Percentiles rank a stretch among this genome's conserved stretches.
These are phyloP conservation scores for Pyrochroa serraticornis DNA, from an alignment of 2,888 invertebrate species.

Conservation along the genomic window DNA sequence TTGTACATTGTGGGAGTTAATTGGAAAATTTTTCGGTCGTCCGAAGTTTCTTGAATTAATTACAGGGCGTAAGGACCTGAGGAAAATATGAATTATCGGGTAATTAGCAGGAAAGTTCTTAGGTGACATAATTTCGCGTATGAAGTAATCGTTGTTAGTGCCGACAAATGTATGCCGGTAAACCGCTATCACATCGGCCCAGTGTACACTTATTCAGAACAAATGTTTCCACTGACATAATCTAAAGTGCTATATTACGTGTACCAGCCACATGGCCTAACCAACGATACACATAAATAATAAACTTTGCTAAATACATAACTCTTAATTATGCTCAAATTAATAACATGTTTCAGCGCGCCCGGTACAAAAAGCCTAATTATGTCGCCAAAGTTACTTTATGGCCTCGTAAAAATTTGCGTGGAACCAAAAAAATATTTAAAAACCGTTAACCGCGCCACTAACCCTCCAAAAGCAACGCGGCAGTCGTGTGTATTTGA, in stretches of 20 bases:
- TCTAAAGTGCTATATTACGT: constrained; percentile 43
- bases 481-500: constrained; percentile 12
- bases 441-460: background rate
- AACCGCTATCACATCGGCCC: constrained; percentile 44
- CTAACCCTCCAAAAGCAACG: constrained; percentile 9
- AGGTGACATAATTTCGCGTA: constrained; percentile 32
- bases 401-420: background rate
- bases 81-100: constrained; percentile 24
- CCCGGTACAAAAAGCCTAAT: constrained; percentile 8
- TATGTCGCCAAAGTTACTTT: constrained; percentile 6
- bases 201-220: constrained; percentile 46
- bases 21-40: background rate
- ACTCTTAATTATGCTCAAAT: constrained; percentile 48
- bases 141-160: constrained; percentile 30
- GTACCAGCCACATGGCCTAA: constrained; percentile 31
- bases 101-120: constrained; percentile 28
- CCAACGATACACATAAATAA: constrained; percentile 46
- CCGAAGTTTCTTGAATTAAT: constrained; percentile 13
- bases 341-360: constrained; percentile 37
- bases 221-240: constrained; percentile 48
- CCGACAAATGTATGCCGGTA: constrained; percentile 38
- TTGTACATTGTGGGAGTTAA: background rate
- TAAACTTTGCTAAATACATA: constrained; percentile 48
- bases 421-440: background rate
- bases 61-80: constrained; percentile 7